Base-by-base conservation (phyloP, 1,140 invertebrate genomes). In the Aphelinus certus region DNA sequence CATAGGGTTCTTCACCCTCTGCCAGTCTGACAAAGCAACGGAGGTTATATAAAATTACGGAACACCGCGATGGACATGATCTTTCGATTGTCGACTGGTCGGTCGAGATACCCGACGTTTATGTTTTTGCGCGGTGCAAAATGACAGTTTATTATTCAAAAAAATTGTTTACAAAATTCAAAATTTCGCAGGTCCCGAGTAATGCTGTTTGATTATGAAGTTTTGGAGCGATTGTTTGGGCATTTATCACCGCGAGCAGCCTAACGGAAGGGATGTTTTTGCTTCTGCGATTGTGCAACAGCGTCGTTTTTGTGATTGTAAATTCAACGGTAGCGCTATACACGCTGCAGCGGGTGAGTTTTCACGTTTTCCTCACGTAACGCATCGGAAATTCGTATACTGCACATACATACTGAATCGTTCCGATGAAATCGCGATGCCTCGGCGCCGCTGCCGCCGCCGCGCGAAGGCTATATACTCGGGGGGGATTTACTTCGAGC, bases 341-440 rank as follows among this genome's bases (percentile, higher is more conserved):
- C 73, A 77, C 78, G 42, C 77, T 79, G 9, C 79, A 78, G 61
- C 80, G 83, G 2, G 84, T 86, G 69, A 83, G 82, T 79, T 69
- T 46, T 47, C 10, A 53, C 9, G 51, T 53, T 26, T 26, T 26
- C 26, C 26, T 26, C 26, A 26, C 26, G 26, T 26, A 26, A 26
- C 26, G 26, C 26, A 26, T 26, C 26, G 26, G 26, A 26, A 26
- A 26, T 26, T 26, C 26, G 26, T 26, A 0, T 26, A 26, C 26
- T 26, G 26, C 26, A 26, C 26, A 0, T 0, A 26, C 26, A 26
- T 26, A 26, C 26, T 0, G 26, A 26, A 26, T 26, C 0, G 26
- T 26, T 0, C 26, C 26, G 26, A 26, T 26, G 26, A 26, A 26
- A 26, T 26, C 26, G 26, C 26, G 26, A 26, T 26, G 26, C 26